Evolutionary conservation across 2,888 invertebrate genomes (phyloP).

Genomic region (Xanthorhoe spadicearia): DNA sequence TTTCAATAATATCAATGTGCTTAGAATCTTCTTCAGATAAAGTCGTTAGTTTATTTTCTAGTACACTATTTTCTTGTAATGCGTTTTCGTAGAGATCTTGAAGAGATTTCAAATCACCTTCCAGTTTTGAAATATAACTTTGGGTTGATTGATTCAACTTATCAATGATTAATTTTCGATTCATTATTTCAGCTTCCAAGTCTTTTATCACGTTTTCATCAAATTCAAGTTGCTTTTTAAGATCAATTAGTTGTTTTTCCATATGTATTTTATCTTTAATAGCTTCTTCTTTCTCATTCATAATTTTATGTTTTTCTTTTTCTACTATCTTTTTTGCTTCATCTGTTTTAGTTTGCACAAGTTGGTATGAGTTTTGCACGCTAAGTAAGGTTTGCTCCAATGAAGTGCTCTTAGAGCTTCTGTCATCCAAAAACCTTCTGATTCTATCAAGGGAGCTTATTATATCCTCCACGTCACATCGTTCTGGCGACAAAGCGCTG

Average conservation of each 20-base stretch:
- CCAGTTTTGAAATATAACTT: conserved; percentile 62
- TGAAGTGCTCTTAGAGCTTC: conserved; percentile 54
- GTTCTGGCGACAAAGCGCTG: conserved; percentile 58
- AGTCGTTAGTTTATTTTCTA: conserved; percentile 55
- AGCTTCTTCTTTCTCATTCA: conserved; percentile 72
- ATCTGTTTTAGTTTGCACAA: conserved; percentile 72
- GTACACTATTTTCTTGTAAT: conserved; percentile 50
- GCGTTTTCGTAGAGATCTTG: conserved; percentile 61
- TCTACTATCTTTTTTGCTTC: conserved; percentile 73
- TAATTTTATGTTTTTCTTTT: conserved; percentile 73
- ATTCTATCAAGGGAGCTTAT: conserved; percentile 65
- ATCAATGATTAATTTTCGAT: conserved; percentile 69
- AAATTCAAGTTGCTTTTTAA: conserved; percentile 61
- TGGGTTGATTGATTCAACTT: conserved; percentile 64
- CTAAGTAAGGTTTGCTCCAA: conserved; percentile 67
- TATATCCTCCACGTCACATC: conserved; percentile 61
- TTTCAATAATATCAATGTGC: conserved; percentile 48
- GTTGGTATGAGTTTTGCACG: conserved; percentile 71
- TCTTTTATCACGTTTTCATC: conserved; percentile 65
- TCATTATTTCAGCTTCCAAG: conserved; percentile 66
- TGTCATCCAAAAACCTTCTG: conserved; percentile 57
- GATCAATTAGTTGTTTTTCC: conserved; percentile 59
- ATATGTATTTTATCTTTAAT: conserved; percentile 60
- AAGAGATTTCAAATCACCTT: conserved; percentile 61
- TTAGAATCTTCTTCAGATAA: conserved; percentile 50